Conservation (phyloP, 2,797 vertebrate species). For the Echeneis naucrates region DNA sequence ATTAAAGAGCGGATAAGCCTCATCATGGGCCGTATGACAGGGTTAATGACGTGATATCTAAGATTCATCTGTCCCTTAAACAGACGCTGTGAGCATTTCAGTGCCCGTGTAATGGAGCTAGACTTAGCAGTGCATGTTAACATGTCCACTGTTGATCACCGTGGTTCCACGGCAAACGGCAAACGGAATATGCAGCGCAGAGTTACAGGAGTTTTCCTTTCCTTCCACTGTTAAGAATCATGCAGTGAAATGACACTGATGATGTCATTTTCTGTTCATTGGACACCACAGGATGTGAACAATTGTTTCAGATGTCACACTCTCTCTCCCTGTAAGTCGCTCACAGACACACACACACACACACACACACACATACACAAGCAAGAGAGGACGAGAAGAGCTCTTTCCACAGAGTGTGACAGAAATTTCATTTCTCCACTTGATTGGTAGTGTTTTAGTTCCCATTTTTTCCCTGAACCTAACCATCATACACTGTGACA, state of each 20-base stretch:
- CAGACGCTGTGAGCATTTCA: not conserved
- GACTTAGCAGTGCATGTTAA: not conserved
- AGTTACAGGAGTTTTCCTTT: not conserved
- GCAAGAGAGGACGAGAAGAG: not conserved
- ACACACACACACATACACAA: no score
- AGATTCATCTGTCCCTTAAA: no score
- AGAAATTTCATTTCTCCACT: slow-evolving; percentile 32
- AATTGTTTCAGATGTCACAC: slow-evolving; percentile 3
- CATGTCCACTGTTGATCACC: not conserved
- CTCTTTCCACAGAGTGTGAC: slow-evolving; percentile 26
- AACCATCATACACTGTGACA: slow-evolving; percentile 8
- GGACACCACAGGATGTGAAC: slow-evolving; percentile 1
- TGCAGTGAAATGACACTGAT: slow-evolving; percentile 18
- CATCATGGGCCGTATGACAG: no score
- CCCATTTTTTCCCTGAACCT: not conserved
- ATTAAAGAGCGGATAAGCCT: no score
- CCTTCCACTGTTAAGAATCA: not conserved
- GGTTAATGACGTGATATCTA: no score
- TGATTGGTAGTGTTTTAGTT: slow-evolving; percentile 30
- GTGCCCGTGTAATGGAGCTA: not conserved
- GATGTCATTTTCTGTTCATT: slow-evolving; percentile 16
- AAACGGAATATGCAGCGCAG: not conserved
- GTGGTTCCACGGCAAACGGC: not conserved
- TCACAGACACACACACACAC: not conserved
- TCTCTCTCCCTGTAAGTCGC: not conserved